Percentiles rank a stretch among this genome's conserved stretches.
Conservation (phyloP, 2,113 vertebrate species). For the Cyphomyrus plagiostoma region DNA sequence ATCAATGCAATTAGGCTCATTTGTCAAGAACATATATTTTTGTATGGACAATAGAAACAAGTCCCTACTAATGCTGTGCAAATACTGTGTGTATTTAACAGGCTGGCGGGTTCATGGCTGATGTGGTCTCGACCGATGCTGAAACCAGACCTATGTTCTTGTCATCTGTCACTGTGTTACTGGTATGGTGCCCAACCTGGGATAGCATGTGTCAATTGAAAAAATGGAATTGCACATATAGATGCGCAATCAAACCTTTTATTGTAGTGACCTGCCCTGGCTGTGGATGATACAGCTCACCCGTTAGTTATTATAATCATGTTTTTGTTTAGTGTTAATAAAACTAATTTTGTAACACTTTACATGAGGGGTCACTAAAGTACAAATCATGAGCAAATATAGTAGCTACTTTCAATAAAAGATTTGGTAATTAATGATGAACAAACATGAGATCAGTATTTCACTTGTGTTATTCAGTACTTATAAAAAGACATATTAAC, state of each 20-base stretch:
- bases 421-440: not conserved
- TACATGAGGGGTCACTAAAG: not conserved
- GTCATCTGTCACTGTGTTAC: not conserved
- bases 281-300: not conserved
- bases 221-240: not conserved
- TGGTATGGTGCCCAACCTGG: not conserved
- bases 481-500: not conserved
- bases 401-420: not conserved
- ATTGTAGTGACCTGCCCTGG: not conserved
- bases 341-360: not conserved
- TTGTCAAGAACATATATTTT: not conserved
- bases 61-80: not conserved
- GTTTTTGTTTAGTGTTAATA: not conserved
- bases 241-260: not conserved
- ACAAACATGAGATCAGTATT: not conserved
- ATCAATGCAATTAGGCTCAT: not conserved
- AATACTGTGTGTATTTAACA: not conserved
- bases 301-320: not conserved
- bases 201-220: not conserved
- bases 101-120: not conserved
- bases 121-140: not conserved
- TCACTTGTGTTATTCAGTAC: not conserved
- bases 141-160: not conserved
- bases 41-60: not conserved
- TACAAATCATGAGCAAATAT: not conserved